Percentiles rank a stretch among this genome's conserved stretches.
These are phyloP conservation scores for Caenorhabditis latens DNA, from an alignment of 1,140 invertebrate species.

Conservation along the genomic window DNA sequence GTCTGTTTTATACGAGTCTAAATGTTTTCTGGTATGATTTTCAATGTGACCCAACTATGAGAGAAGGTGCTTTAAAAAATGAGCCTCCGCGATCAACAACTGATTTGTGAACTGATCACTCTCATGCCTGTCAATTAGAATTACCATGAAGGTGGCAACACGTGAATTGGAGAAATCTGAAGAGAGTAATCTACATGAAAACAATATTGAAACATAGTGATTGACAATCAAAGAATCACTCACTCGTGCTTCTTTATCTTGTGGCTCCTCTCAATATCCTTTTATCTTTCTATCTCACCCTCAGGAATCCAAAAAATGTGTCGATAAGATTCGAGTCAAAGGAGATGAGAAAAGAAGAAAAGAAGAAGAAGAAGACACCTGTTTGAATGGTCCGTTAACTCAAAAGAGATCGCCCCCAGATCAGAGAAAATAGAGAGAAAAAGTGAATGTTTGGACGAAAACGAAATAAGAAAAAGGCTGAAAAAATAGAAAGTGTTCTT, in stretches of 20 bases:
- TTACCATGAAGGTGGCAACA: constrained; percentile 22
- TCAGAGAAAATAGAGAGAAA: neutral
- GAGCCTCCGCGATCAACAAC: neutral
- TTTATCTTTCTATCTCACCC: neutral
- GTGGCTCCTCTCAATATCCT: neutral
- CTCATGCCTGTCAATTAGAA: neutral
- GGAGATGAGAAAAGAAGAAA: neutral
- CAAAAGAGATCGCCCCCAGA: neutral
- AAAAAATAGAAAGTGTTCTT: constrained; percentile 1
- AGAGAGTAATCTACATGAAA: neutral
- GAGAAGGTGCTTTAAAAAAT: neutral
- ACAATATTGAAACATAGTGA: constrained; percentile 52
- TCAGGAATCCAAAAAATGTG: constrained; percentile 54
- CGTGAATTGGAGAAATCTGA: neutral
- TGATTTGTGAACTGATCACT: constrained; percentile 5
- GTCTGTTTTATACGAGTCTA: neutral
- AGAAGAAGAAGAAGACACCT: constrained; percentile 24
- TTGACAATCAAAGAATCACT: constrained; percentile 52
- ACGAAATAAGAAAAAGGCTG: neutral
- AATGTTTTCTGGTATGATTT: constrained; percentile 39
- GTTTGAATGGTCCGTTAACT: constrained; percentile 45
- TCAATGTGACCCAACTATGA: constrained; percentile 8
- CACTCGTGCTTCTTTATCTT: constrained; percentile 15
- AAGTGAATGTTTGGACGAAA: neutral
- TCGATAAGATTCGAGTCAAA: neutral